phyloP scores from a whole-genome alignment of 1,140 invertebrate species.

The Macrosteles quadrilineatus region DNA sequence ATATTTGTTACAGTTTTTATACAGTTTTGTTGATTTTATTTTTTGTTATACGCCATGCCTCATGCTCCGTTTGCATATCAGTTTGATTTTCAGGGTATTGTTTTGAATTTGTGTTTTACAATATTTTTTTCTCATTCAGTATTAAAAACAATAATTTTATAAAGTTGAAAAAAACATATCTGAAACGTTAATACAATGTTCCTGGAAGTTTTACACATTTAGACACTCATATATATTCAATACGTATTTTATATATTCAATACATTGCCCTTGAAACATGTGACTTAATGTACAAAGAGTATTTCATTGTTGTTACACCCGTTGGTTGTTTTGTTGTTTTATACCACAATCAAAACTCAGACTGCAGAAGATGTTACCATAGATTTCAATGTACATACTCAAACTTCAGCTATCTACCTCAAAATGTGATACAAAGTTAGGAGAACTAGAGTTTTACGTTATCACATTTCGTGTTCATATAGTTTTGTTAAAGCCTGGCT shows the following conservation, averaged over 20 bases:
- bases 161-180: no score
- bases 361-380: constrained; percentile 6
- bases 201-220: no score
- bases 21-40: constrained; percentile 22
- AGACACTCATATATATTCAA: no score
- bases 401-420: neutral
- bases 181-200: no score
- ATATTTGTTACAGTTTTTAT: constrained; percentile 23
- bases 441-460: neutral
- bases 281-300: no score
- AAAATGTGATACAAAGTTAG: constrained; percentile 6
- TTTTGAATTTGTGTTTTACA: neutral
- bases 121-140: neutral
- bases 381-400: neutral
- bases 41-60: constrained; percentile 5
- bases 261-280: no score
- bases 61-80: no score
- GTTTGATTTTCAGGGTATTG: no score
- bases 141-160: neutral
- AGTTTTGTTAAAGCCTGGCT: no score
- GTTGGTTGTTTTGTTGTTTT: neutral
- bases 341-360: neutral
- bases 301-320: no score
- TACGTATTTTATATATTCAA: no score
- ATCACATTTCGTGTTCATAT: neutral